These are phyloP conservation scores for Harpalus rubripes DNA, from an alignment of 2,888 invertebrate species.

Conservation along the genomic window DNA sequence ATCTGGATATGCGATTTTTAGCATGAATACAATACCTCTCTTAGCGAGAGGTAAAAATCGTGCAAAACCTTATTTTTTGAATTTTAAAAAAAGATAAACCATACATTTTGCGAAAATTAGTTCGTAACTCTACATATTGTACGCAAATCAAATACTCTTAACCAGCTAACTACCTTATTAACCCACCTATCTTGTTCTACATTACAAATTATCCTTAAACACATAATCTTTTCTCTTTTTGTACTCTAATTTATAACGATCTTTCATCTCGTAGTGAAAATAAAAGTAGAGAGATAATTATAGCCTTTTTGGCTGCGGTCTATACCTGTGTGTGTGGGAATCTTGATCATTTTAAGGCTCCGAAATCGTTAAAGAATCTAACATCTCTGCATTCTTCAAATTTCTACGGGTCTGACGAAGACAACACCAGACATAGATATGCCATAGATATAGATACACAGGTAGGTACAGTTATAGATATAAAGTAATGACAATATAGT, in stretches of 20 bases:
- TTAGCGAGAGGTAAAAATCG: no score
- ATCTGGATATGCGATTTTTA: no score
- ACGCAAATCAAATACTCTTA: no score
- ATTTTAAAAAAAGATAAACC: no score
- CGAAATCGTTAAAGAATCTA: conserved; percentile 3
- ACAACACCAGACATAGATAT: background rate
- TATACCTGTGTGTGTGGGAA: conserved; percentile 1
- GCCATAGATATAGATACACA: background rate
- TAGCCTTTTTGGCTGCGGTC: background rate
- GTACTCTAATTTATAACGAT: background rate
- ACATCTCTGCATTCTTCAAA: background rate
- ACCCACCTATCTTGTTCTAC: no score
- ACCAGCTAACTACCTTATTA: no score
- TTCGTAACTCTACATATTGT: no score
- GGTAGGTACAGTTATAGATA: background rate
- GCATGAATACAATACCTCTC: no score
- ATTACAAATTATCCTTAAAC: background rate
- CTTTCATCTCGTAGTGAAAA: background rate
- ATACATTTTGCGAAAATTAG: no score
- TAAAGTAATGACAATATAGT: background rate
- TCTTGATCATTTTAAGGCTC: background rate
- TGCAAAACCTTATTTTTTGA: no score
- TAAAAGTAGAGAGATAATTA: background rate
- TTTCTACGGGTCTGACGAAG: background rate
- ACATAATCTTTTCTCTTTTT: background rate